phyloP scores from a whole-genome alignment of 2,888 invertebrate genomes.

The Dynastes hyllus region DNA sequence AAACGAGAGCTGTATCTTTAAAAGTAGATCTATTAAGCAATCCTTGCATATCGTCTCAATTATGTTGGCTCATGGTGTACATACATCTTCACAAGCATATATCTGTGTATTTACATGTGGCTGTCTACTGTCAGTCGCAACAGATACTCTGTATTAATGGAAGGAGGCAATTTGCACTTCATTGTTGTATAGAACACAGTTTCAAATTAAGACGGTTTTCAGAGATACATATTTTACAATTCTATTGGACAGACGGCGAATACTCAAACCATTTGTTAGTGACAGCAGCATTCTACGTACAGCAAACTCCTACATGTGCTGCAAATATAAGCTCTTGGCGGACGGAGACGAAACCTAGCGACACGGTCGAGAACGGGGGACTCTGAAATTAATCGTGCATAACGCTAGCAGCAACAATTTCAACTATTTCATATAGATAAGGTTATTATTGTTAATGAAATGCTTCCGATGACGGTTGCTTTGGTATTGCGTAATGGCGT shows the following conservation, averaged over 20 bases:
- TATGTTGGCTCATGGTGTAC: too few species aligned
- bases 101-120: too few species aligned
- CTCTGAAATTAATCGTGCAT: background rate
- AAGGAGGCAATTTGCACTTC: background rate
- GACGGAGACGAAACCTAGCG: background rate
- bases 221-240: conserved; percentile 24
- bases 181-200: background rate
- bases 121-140: background rate
- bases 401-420: background rate
- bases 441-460: conserved; percentile 1
- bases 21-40: too few species aligned
- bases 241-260: conserved; percentile 4
- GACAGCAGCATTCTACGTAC: conserved; percentile 1
- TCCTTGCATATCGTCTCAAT: too few species aligned
- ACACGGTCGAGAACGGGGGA: background rate
- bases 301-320: background rate
- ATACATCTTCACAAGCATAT: too few species aligned
- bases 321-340: background rate
- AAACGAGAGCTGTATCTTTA: too few species aligned
- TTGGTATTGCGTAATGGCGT: too few species aligned
- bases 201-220: conserved; percentile 7
- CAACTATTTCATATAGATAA: conserved; percentile 7
- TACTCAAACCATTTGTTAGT: conserved; percentile 2
- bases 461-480: too few species aligned
- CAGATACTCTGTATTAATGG: conserved; percentile 2